Evolutionary conservation across 2,113 vertebrate species (phyloP), one percentile per base, ranked within the genome.

Genomic region (Zosterops hypoxanthus): DNA sequence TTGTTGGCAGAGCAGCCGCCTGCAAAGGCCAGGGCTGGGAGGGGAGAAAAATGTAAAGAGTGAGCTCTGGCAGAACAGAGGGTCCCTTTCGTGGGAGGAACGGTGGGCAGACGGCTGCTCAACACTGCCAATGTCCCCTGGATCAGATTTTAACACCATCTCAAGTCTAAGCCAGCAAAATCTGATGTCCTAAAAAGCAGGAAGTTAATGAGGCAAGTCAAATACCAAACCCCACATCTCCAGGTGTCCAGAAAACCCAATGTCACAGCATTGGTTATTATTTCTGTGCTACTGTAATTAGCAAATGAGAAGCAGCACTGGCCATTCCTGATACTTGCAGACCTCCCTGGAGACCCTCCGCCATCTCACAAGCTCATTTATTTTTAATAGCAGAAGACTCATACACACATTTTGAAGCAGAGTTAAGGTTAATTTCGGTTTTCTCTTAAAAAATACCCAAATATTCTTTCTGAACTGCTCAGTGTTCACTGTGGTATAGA

Each of bases 361-460:
- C 80, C 91, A 93, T 81, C 79, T 92, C 91, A 88, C 64, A 77
- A 59, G 55, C 83, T 94, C 88, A 86, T 97, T 95, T 93, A 88
- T 81, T 93, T 93, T 97, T 93, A 92, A 93, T 71, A 86, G 64
- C 34, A 83, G 41, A 92, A 63, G 22, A 60, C 34, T 88, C 42
- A 81, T 33, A 20, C 26, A 77, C 65, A 60, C 28, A 80, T 68
- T 78, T 50, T 71, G 65, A 90, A 82, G 56, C 44, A 59, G 8
- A 79, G 49, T 31, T 56, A 76, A 85, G 57, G n/a, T 60, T 90
- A 80, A 83, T 39, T 83, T 60, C 31, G 47, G 5, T 22, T 86
- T 82, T 75, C 63, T n/a, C 34, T 34, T 60, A 1, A 61, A 29
- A 60, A 86, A 66, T n/a, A 39, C 44, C 34, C 22, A 53, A 70